Evolutionary conservation across 2,888 invertebrate species (phyloP).

Genomic region (Pyrrhosoma nymphula): DNA sequence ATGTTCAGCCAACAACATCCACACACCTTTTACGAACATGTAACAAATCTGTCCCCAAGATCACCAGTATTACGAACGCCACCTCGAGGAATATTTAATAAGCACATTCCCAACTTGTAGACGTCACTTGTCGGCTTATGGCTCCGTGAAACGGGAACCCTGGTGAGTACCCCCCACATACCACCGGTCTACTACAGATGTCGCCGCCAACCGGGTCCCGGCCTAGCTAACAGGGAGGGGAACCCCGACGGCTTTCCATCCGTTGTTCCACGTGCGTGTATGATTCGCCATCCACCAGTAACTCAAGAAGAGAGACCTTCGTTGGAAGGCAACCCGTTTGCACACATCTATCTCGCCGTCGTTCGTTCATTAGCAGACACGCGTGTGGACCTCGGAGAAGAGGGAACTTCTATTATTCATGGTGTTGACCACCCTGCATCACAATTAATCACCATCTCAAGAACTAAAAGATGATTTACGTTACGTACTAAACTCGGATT

Average conservation of each 20-base stretch:
- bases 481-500: too few species aligned
- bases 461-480: too few species aligned
- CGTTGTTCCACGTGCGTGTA: not conserved
- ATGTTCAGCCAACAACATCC: too few species aligned
- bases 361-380: not conserved
- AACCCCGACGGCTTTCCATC: constrained; percentile 4
- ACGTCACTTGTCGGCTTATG: not conserved
- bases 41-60: not conserved
- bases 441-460: too few species aligned
- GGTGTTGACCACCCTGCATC: too few species aligned
- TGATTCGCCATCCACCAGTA: too few species aligned
- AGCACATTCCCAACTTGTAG: not conserved
- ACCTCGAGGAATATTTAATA: not conserved
- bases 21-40: too few species aligned
- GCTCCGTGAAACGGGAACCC: not conserved
- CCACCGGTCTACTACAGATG: not conserved
- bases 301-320: not conserved
- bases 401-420: not conserved
- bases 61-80: not conserved
- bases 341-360: not conserved
- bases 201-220: not conserved
- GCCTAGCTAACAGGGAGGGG: not conserved
- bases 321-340: not conserved
- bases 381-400: not conserved
- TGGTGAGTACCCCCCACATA: not conserved